Percentiles rank a stretch among this genome's conserved stretches.
Evolutionary conservation across 2,888 invertebrate species (phyloP).

Genomic region (Apantesis nais): DNA sequence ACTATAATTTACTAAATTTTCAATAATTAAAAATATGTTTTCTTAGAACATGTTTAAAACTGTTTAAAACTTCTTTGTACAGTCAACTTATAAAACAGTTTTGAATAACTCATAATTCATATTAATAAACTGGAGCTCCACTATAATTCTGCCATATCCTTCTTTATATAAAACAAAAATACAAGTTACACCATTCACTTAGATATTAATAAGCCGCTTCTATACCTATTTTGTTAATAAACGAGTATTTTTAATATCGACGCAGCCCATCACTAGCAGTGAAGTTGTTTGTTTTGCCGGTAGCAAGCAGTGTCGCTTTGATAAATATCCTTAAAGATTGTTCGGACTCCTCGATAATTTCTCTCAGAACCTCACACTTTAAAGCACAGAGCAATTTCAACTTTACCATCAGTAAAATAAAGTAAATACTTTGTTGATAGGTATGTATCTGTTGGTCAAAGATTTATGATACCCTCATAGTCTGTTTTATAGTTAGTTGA

Average conservation of each 20-base stretch:
- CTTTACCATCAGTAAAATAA: conserved; percentile 45
- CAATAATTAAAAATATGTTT: not conserved
- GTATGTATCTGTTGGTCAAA: conserved; percentile 45
- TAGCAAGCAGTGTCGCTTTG: conserved; percentile 84
- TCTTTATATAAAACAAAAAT: not conserved
- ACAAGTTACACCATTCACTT: conserved; percentile 5
- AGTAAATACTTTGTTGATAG: conserved; percentile 45
- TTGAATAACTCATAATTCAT: not conserved
- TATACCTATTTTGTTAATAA: conserved; percentile 40
- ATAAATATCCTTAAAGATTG: conserved; percentile 85
- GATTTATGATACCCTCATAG: conserved; percentile 79
- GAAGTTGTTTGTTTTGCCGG: conserved; percentile 82
- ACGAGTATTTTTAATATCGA: conserved; percentile 54
- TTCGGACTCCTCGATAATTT: conserved; percentile 80
- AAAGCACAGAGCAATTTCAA: conserved; percentile 42
- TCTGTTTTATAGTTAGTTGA: conserved; percentile 84
- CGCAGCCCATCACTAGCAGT: conserved; percentile 69
- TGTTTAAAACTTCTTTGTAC: not conserved
- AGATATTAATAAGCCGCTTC: conserved; percentile 23
- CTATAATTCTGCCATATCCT: not conserved
- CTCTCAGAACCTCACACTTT: conserved; percentile 72
- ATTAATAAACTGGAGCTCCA: not conserved
- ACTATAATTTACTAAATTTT: conserved; percentile 2
- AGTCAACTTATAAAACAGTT: not conserved
- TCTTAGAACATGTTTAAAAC: not conserved